Percentiles rank a stretch among this genome's conserved stretches.
phyloP scores from a whole-genome alignment of 2,888 invertebrate genomes.

The Mayetiola destructor region DNA sequence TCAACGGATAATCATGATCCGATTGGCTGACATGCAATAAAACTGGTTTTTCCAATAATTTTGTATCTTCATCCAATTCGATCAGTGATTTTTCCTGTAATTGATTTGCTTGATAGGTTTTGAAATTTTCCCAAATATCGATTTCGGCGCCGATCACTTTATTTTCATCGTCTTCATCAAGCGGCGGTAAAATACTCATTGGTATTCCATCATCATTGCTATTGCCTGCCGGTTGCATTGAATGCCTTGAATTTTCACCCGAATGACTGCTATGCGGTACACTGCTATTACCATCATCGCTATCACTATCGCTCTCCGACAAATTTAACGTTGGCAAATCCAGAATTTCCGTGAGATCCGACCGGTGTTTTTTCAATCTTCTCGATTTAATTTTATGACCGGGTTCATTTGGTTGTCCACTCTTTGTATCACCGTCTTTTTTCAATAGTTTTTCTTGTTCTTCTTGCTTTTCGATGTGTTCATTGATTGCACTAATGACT shows the following conservation, averaged over 20 bases:
- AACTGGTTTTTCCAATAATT: conserved; percentile 19
- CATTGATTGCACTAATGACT: background rate
- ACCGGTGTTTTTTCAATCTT: conserved; percentile 27
- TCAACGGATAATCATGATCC: conserved; percentile 64
- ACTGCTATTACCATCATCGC: conserved; percentile 41
- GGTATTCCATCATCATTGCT: no score
- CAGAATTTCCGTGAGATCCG: conserved; percentile 40
- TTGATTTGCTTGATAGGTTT: conserved; percentile 24
- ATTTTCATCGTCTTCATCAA: conserved; percentile 24
- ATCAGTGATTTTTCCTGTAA: conserved; percentile 16
- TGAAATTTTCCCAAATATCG: conserved; percentile 30
- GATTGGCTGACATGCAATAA: conserved; percentile 45
- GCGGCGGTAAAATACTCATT: conserved; percentile 18
- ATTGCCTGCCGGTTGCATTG: background rate
- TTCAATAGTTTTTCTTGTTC: background rate
- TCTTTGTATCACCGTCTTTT: conserved; percentile 12
- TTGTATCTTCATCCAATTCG: conserved; percentile 15
- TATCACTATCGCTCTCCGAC: conserved; percentile 70
- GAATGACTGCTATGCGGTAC: conserved; percentile 14
- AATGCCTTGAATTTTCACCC: conserved; percentile 2
- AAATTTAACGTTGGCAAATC: conserved; percentile 69
- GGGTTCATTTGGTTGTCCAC: conserved; percentile 15
- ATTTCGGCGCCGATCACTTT: conserved; percentile 19
- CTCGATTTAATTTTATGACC: conserved; percentile 28
- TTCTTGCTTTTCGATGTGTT: background rate